Evolutionary conservation across 2,113 vertebrate genomes (phyloP), one percentile per base, ranked within the genome.

Genomic region (Centrocercus urophasianus): DNA sequence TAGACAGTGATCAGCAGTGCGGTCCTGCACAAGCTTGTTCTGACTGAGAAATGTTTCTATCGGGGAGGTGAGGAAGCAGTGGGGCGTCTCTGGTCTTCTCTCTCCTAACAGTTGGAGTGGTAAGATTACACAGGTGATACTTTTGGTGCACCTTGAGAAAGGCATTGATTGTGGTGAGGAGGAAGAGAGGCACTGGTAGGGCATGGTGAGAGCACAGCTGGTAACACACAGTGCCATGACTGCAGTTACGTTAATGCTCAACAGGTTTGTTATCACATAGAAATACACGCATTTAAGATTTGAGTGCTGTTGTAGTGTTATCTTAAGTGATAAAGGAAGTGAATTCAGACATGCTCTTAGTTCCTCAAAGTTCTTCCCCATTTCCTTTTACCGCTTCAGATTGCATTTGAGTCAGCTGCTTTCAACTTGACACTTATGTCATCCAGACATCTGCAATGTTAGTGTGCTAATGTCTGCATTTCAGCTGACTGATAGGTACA

Each of bases 331-430:
- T 25, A 16, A 54, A 60, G 27, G 38, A 89, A 83, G n/a, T 79
- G 50, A 91, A 74, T 24, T 86, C 64, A 75, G 47, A 32, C 57
- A 30, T 93, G 61, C 43, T 88, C 13, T 47, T 91, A 40, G 43
- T 94, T 95, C 83, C 79, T 88, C 48, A 81, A 38, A 78, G 38
- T 77, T 89, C 67, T 95, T 95, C 73, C 34, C 21, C 2, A 3
- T 83, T 95, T 86, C 38, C 12, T 90, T 83, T 83, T 60, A 40
- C 80, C 18, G 42, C 76, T 96, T 96, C 65, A 75, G 90, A n/a
- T 59, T 95, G 72, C 43, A n/a, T 86, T 97, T 88, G 79, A 94
- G 76, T 93, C 90, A 95, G 60, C 75, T 86, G 87, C 91, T 84
- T 94, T 95, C 65, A 42, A 88, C 91, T 91, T 89, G 93, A 74